Conservation (phyloP, 2,797 vertebrate genomes). For the Amblyraja radiata region DNA sequence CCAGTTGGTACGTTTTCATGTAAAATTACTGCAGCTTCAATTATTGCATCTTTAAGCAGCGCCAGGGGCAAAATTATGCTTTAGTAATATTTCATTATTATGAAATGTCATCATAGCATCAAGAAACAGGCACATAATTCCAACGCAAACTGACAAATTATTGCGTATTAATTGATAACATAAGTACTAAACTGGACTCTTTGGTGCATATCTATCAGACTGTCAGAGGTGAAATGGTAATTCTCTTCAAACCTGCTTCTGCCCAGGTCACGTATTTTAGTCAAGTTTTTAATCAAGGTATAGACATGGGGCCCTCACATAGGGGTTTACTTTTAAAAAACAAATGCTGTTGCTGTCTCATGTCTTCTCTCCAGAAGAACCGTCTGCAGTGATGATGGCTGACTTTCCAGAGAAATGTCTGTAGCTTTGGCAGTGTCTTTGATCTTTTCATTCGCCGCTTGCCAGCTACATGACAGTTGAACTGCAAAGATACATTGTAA, state of each 20-base stretch:
- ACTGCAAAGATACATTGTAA: conserved; percentile 3
- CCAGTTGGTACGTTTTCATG: neutral
- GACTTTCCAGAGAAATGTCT: conserved; percentile 33
- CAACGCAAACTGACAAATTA: conserved; percentile 1
- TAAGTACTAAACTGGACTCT: conserved; percentile 8
- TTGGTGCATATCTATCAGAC: conserved; percentile 6
- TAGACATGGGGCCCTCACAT: conserved; percentile 31
- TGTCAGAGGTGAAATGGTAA: conserved; percentile 34
- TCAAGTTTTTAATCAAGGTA: conserved; percentile 36
- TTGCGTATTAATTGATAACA: conserved; percentile 32
- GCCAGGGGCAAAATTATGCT: neutral
- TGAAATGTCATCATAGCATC: neutral
- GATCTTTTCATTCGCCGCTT: conserved; percentile 17
- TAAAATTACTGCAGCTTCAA: neutral
- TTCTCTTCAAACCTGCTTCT: conserved; percentile 35
- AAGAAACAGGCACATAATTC: conserved; percentile 2
- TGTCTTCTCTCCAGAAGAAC: conserved; percentile 23
- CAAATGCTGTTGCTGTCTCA: conserved; percentile 29
- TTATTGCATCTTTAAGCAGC: neutral
- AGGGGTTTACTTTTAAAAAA: conserved; percentile 2
- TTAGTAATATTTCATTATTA: neutral
- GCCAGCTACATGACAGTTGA: conserved; percentile 23
- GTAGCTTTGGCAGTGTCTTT: conserved; percentile 29
- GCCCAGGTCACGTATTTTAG: conserved; percentile 35
- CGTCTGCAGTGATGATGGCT: conserved; percentile 33